Evolutionary conservation across 1,140 invertebrate species (phyloP).

Genomic region (Caerostris darwini): DNA sequence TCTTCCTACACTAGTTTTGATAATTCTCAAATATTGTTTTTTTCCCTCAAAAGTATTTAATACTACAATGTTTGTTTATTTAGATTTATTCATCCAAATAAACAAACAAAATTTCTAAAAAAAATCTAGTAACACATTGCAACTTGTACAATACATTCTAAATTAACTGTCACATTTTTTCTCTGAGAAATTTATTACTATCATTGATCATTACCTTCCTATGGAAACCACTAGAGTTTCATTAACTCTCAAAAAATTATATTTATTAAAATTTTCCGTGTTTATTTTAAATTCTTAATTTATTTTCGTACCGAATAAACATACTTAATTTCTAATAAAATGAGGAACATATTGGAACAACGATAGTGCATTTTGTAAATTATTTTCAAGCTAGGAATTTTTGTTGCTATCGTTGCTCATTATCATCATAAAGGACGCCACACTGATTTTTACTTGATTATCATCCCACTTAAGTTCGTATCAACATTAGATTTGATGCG

Average conservation of each 20-base stretch:
- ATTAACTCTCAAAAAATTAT: background rate
- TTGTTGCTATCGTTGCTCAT: slow-evolving; percentile 49
- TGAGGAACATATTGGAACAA: background rate
- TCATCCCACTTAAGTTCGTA: slow-evolving; percentile 46
- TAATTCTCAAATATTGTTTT: no score
- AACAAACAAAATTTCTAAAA: no score
- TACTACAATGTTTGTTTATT: no score
- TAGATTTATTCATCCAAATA: no score
- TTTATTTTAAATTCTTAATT: background rate
- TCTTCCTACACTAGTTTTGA: no score
- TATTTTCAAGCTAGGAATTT: background rate
- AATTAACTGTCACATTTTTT: no score
- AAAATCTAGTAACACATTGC: no score
- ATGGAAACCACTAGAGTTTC: background rate
- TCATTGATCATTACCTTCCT: no score
- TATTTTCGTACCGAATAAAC: background rate
- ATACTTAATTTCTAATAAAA: background rate
- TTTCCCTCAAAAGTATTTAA: no score
- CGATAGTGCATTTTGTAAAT: background rate
- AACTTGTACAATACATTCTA: no score
- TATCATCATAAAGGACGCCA: slow-evolving; percentile 62
- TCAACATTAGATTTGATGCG: slow-evolving; percentile 67
- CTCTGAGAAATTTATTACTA: no score
- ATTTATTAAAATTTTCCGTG: background rate
- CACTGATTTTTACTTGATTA: slow-evolving; percentile 27